Base-by-base conservation (phyloP, 2,797 vertebrate genomes). In the Urocyon cinereoargenteus region DNA sequence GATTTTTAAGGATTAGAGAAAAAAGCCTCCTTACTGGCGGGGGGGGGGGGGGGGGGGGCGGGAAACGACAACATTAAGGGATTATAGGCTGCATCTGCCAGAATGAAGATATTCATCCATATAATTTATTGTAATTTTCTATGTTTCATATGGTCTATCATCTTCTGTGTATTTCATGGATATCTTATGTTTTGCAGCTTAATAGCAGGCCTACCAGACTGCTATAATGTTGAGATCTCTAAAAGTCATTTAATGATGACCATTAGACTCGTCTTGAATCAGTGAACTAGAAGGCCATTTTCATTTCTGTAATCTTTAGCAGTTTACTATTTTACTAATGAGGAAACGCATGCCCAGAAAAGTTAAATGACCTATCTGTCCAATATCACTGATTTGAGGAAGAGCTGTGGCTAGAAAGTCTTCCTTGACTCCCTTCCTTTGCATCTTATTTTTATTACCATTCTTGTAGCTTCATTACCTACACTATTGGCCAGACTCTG, bases 1-100 rank as follows among this genome's bases (percentile, higher is more conserved):
- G 96, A 98, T 98, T 98, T 98, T 97, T 95, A 95, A 97, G 88
- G 93, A 90, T 89, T 94, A 98, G 62, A 96, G 95, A 77, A 92
- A 96, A 96, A 98, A 93, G 13, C 55, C 83, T 98, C 87, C 97
- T 66, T 88, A 93, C 93, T 97, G n/a, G n/a, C 95, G 70, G 24
- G 28, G 70, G 9, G 24, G 13, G 4, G 22, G 5, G 8, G 82
- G 85, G 34, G 40, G 79, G 8, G 31, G 16, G n/a, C n/a, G 4
- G 18, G 3, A 53, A 53, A 53, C 4, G 11, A 86, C 6, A 81
- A 77, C 75, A 72, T 83, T 98, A 96, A 81, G 64, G 77, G 90
- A 91, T 77, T 88, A 73, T 18, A 70, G 1, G 0, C 6, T 94
- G 92, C 61, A 36, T 90, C 97, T 97, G n/a, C 96, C 92, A 97